Base-by-base conservation (phyloP, 2,888 invertebrate species). In the Limnephilus rhombicus region DNA sequence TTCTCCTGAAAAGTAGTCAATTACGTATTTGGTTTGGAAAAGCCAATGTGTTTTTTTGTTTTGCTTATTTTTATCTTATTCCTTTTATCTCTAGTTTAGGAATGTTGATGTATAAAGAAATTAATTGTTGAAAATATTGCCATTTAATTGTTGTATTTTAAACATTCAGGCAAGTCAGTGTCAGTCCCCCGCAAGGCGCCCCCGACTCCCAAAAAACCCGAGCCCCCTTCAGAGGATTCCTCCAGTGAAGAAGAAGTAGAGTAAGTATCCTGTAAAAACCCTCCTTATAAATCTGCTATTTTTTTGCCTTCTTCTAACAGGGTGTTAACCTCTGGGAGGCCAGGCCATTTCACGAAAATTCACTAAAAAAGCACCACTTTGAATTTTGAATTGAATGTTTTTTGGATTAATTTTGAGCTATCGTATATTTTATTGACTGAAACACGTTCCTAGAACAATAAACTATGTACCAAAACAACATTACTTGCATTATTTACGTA, bases 231-330 rank as follows among this genome's bases (percentile, higher is more conserved):
- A 29, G 88, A 87, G 31, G 89, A 89, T 18, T 85, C 91, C 31
- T 91, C 91, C 85, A 91, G 89, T 85, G 91, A 91, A 53, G 91
- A 91, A 85, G 91, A 91, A 89, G 85, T 41, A 89, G 91, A 91
- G 91, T 91, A 80, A 85, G 85, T 49, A 41, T 2, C 18, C 29
- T 49, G 1, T 34, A 68, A 7, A 13, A 24, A 68, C 68, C 3
- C 24, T 68, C 24, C 68, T 9, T 24, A 24, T n/a, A 68, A 18
- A 34, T 83, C 13, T 82, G 3, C 11, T 12, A 45, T 45, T 34
- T 24, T 31, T 68, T 18, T 68, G 68, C 5, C 53, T 68, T 24
- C 1, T 68, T 68, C n/a, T 24, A n/a, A 9, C 41, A 41, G 41
- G 41, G 9, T 41, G 41, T 9, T n/a, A n/a, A n/a, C n/a, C n/a